Evolutionary conservation across 2,797 vertebrate species (phyloP).

Genomic region (Lepilemur septentrionalis): DNA sequence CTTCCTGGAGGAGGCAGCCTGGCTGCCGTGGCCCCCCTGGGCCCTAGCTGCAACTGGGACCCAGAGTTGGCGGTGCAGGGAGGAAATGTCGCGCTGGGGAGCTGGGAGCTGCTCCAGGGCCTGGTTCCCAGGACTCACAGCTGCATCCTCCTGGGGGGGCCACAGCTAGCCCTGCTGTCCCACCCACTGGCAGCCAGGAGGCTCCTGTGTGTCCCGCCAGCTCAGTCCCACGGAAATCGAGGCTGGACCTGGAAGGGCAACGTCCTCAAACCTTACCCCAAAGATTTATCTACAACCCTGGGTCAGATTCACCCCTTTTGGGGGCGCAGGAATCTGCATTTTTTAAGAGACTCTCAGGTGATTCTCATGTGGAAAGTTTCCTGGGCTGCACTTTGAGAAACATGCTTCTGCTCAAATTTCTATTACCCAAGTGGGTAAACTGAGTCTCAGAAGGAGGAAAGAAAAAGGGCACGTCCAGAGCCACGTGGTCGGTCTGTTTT

Average conservation of each 20-base stretch:
- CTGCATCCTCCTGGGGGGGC: slow-evolving; percentile 36
- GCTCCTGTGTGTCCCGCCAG: not conserved
- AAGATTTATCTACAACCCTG: not conserved
- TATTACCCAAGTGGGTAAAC: not conserved
- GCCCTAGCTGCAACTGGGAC: not conserved
- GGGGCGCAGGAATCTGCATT: not conserved
- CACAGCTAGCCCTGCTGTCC: not conserved
- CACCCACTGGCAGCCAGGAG: not conserved
- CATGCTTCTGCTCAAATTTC: not conserved
- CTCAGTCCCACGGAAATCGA: not conserved
- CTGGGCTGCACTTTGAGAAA: not conserved
- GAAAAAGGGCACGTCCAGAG: not conserved
- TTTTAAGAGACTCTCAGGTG: not conserved
- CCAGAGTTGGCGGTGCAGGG: not conserved
- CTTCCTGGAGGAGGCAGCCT: not conserved
- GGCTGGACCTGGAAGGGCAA: not conserved
- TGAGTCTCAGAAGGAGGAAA: not conserved
- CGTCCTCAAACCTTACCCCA: not conserved
- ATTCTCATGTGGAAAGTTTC: not conserved
- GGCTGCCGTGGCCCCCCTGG: not conserved
- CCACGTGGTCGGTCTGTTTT: not conserved
- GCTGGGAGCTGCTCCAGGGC: slow-evolving; percentile 37
- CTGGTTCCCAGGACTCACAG: slow-evolving; percentile 64
- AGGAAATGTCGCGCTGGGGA: slow-evolving; percentile 18
- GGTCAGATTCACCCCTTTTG: not conserved